Conservation (phyloP, 2,797 vertebrate genomes). For the Octomys mimax region DNA sequence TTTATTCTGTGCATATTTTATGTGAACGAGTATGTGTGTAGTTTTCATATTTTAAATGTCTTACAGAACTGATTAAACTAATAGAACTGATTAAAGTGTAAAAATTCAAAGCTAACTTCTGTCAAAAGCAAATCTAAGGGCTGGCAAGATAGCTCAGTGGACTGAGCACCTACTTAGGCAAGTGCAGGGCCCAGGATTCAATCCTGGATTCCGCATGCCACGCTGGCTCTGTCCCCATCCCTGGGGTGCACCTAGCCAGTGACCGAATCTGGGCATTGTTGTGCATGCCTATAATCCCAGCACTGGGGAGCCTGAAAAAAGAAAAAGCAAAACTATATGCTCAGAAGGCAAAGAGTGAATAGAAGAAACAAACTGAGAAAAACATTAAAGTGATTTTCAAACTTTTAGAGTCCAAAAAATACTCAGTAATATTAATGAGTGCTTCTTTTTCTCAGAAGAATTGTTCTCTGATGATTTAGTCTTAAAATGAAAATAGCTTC, state of each 20-base stretch:
- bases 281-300: no score
- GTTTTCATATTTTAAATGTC: conserved; percentile 46
- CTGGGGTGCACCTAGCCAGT: no score
- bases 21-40: background rate
- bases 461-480: conserved; percentile 44
- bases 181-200: no score
- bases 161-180: no score
- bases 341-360: conserved; percentile 29
- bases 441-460: background rate
- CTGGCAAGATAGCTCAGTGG: no score
- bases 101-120: conserved; percentile 46
- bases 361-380: conserved; percentile 22
- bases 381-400: conserved; percentile 20
- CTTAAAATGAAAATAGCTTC: background rate
- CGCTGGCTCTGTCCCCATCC: no score
- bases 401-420: conserved; percentile 28
- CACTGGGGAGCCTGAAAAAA: no score
- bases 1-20: conserved; percentile 31
- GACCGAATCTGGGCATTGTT: no score
- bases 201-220: no score
- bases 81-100: background rate
- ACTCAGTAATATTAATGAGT: conserved; percentile 20
- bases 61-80: conserved; percentile 2
- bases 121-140: background rate
- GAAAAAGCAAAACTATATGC: background rate